Base-by-base conservation (phyloP, 2,888 invertebrate genomes). In the Augochlorella aurata region DNA sequence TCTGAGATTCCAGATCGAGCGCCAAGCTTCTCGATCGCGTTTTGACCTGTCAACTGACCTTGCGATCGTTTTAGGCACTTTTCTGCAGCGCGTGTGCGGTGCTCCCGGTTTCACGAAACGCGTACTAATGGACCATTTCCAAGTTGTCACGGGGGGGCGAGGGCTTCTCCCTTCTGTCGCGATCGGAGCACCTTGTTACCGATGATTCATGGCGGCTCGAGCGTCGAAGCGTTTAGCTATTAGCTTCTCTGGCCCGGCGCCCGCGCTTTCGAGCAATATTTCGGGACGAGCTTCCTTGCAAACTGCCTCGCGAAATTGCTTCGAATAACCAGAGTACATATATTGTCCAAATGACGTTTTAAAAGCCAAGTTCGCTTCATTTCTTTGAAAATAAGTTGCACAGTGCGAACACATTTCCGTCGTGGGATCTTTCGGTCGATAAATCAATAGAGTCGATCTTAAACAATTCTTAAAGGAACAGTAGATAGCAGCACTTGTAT, bases 171-270 rank as follows among this genome's bases (percentile, higher is more conserved):
- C 81, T 73, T 73, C 81, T 44, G 24, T 49, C n/a, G 24, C 50
- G 18, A 66, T 49, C 63, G 29, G 47, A n/a, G 58, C 61, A 52
- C 58, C 38, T 38, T 45, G 54, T 58, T 29, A 18, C n/a, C 54
- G 52, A 21, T 81, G 83, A 83, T 81, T 83, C 83, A 81, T 58
- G 87, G 85, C 85, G 85, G 84, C 83, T 84, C 79, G 84, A 81
- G 78, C 79, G 85, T 65, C 44, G 81, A 80, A 83, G 74, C 81
- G 88, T 87, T 88, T 81, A 77, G 87, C 86, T 86, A 87, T 90
- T 89, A 87, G 76, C 68, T 21, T 3, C 54, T 76, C 78, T 80
- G 81, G 38, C 65, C 72, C 24, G 83, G 83, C 81, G 84, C 82
- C 80, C 21, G 29, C 29, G 47, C 50, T 88, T 88, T 86, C 80